A percentile compares a stretch with the other conserved stretches of the same genome.
phyloP scores from a whole-genome alignment of 2,797 vertebrate genomes.

The Pseudochaenichthys georgianus region DNA sequence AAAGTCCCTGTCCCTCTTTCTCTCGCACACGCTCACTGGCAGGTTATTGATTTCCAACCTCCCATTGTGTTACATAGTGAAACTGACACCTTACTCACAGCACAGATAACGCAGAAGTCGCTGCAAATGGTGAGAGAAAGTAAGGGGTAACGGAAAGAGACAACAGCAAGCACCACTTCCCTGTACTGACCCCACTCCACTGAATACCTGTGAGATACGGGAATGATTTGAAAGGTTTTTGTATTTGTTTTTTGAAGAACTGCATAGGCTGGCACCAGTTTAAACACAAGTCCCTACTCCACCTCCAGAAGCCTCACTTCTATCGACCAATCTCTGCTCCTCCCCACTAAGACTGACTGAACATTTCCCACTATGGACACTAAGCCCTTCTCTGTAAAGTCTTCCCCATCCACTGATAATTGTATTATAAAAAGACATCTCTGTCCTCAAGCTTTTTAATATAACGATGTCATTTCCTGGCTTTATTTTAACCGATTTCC shows the following conservation, averaged over 20 bases:
- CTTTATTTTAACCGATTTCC: neutral
- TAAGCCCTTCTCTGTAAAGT: neutral
- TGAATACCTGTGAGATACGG: slow-evolving; percentile 25
- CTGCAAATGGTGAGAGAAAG: slow-evolving; percentile 43
- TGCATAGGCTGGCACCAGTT: neutral
- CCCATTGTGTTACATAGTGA: slow-evolving; percentile 65
- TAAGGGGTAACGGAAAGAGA: slow-evolving; percentile 58
- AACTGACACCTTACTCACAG: slow-evolving; percentile 74
- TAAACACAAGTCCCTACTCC: neutral
- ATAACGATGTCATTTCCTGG: neutral
- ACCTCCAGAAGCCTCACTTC: slow-evolving; percentile 12
- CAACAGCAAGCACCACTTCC: slow-evolving; percentile 37
- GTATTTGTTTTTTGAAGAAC: slow-evolving; percentile 13
- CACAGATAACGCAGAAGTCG: slow-evolving; percentile 68
- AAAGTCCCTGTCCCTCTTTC: slow-evolving; percentile 59
- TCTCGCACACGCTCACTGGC: slow-evolving; percentile 42
- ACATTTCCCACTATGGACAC: neutral
- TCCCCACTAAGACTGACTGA: neutral
- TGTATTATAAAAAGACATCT: neutral
- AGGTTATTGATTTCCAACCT: slow-evolving; percentile 77
- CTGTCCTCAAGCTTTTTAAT: neutral
- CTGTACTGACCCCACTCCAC: slow-evolving; percentile 2
- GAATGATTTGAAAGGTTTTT: slow-evolving; percentile 28
- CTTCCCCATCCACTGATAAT: neutral
- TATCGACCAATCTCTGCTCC: slow-evolving; percentile 10